A percentile compares a stretch with the other conserved stretches of the same genome.
phyloP scores from a whole-genome alignment of 2,113 vertebrate species.

The Pterocles burchelli region DNA sequence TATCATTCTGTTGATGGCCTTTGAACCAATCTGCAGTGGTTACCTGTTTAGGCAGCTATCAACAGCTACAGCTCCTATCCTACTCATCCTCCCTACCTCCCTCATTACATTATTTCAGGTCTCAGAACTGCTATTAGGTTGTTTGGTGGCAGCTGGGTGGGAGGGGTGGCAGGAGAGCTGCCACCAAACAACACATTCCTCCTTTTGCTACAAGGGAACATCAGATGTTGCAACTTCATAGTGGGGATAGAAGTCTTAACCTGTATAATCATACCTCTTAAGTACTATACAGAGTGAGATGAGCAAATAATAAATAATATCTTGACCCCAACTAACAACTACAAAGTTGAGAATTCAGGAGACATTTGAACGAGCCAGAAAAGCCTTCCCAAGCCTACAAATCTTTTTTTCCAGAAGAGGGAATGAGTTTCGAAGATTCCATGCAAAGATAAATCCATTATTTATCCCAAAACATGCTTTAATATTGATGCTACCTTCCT shows the following conservation, averaged over 20 bases:
- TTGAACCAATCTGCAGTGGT: fast-evolving
- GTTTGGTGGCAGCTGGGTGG: not conserved
- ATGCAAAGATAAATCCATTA: not conserved
- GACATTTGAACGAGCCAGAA: not conserved
- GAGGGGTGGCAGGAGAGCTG: not conserved
- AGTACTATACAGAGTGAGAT: not conserved
- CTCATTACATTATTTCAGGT: not conserved
- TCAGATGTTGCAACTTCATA: not conserved
- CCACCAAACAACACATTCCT: not conserved
- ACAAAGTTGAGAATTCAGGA: not conserved
- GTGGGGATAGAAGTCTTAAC: not conserved
- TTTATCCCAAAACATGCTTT: not conserved
- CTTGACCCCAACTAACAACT: not conserved
- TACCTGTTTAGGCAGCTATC: not conserved
- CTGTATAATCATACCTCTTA: not conserved
- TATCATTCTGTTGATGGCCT: not conserved
- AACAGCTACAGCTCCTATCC: not conserved
- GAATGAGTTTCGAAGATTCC: not conserved
- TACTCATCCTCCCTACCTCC: not conserved
- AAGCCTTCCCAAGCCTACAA: not conserved
- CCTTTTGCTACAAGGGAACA: not conserved
- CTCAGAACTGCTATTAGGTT: not conserved
- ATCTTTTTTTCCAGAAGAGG: not conserved
- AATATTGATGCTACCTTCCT: not conserved
- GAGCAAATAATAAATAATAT: not conserved